Conservation (phyloP, 2,888 invertebrate species). For the Petrolisthes manimaculis region DNA sequence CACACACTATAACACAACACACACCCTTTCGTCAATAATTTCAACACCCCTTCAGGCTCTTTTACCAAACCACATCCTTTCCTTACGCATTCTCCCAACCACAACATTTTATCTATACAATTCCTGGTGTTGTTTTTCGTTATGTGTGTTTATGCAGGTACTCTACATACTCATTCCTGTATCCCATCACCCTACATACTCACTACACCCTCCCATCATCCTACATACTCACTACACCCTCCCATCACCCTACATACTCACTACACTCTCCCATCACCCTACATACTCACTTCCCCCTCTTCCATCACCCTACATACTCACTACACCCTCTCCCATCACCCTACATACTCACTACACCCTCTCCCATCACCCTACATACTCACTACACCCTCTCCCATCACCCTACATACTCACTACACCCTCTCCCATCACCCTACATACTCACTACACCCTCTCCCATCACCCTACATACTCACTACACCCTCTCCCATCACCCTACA, state of each 20-base stretch:
- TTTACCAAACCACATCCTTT: background rate
- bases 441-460: background rate
- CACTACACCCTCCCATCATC: background rate
- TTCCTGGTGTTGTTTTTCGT: too few species aligned
- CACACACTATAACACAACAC: background rate
- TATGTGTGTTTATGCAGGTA: background rate
- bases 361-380: background rate
- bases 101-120: background rate
- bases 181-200: background rate
- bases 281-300: too few species aligned
- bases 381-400: background rate
- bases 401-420: background rate
- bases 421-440: background rate
- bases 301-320: background rate
- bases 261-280: background rate
- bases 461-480: background rate
- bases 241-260: background rate
- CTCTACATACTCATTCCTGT: background rate
- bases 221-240: background rate
- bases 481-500: background rate
- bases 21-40: background rate
- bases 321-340: background rate
- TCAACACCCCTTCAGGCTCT: background rate
- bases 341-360: background rate
- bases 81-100: background rate